Base-by-base conservation (phyloP, 2,888 invertebrate species). In the Mycalesis mineus region DNA sequence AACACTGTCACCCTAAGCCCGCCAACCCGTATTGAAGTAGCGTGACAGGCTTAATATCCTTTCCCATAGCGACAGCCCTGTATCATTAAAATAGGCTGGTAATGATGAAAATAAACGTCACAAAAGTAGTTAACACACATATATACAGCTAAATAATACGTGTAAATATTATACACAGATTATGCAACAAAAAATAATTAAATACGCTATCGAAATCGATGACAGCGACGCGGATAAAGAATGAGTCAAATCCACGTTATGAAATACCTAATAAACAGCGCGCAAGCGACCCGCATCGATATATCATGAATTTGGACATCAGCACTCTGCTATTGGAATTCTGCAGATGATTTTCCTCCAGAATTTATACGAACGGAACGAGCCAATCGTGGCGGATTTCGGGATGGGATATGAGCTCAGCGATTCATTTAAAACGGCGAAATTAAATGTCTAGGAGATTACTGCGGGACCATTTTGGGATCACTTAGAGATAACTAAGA, bases 191-290 rank as follows among this genome's bases (percentile, higher is more conserved):
- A 44, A n/a, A 7, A 22, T 13, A 44, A 22, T 37, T 13, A 39
- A 28, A 28, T 13, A 50, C 28, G n/a, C 39, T 2, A 14, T 39
- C 22, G 39, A 37, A 17, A 37, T 39, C 13, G 13, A 50, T 14
- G 6, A 28, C 14, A 28, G 11, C 39, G 7, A 29, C 39, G 14
- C 28, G 28, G 39, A 40, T 14, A 40, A 47, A 40, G 55, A 55
- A 58, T 52, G 51, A 61, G 52, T 49, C 44, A 51, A 53, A 58
- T 52, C 55, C 61, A 68, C 66, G 78, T 79, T 85, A 86, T 87
- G 84, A 84, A 84, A 88, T 85, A 86, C 86, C 78, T 85, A 79
- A 86, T 85, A 86, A 85, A 87, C 84, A 88, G 72, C 77, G 75
- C 60, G 64, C 70, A 78, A 76, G 73, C 72, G 73, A 42, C 73